Base-by-base conservation (phyloP, 92 coral and sea anemone species). In the Nematostella vectensis region DNA sequence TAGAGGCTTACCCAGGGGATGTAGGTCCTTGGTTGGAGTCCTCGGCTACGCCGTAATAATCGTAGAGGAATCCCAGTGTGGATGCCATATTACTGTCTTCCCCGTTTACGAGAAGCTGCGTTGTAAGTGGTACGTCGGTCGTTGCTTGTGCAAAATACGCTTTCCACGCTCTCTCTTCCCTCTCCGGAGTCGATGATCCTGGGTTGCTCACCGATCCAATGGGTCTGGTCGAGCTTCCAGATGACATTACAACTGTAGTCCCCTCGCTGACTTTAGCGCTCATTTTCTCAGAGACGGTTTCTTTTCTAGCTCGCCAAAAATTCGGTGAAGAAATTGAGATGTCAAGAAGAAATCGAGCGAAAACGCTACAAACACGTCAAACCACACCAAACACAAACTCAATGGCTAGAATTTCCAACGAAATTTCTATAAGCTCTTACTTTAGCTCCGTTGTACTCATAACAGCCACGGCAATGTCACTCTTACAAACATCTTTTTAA, bases 11-110 rank as follows among this genome's bases (percentile, higher is more conserved):
- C 98, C 98, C 85, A 2, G 98, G 98, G 21, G 98, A 91, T 0
- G 98, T 79, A 28, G 98, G 98, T 2, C 76, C 91, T 43, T 86
- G 93, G 16, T 63, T 68, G 26, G 96, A 75, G 52, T 91, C 98
- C 58, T 91, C 96, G 2, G 94, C 78, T 13, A 85, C 95, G 31
- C 85, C 95, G 30, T 93, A 93, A 54, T 93, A 93, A 57, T 93
- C 99, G 50, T 93, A 93, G 48, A 93, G 72, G 50, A 93, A 82
- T 20, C 98, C 99, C 44, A 93, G 81, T 17, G 89, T 78, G 25
- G 88, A 76, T 27, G 99, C 89, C 94, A 93, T 88, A 40, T 67
- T 87, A 4, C 83, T 69, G 64, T 93, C 99, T 63, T 93, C 99
- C 31, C 96, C 99, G 48, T 75, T 93, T 57, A 93, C 95, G 50